phyloP scores from a whole-genome alignment of 2,888 invertebrate species.

The Leptinotarsa rubiginosa region DNA sequence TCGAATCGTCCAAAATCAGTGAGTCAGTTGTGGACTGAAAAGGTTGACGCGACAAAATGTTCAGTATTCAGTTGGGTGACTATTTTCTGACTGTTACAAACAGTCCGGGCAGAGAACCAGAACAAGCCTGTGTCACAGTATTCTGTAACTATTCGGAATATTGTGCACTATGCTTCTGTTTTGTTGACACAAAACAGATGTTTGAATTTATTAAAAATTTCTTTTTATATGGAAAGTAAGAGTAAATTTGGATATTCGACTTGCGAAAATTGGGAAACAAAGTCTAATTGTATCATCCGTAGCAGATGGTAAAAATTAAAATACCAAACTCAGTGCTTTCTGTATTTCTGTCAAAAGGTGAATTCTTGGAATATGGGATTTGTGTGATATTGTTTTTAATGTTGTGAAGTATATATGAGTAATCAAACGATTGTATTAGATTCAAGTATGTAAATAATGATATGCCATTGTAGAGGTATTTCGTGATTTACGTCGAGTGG shows the following conservation, averaged over 20 bases:
- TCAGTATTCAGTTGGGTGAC: too few relatives aligned
- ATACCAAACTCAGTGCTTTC: neutral
- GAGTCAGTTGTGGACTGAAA: too few relatives aligned
- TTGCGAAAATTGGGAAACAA: neutral
- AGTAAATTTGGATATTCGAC: neutral
- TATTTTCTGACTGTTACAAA: too few relatives aligned
- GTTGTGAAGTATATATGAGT: neutral
- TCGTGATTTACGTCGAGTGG: neutral
- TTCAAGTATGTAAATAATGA: neutral
- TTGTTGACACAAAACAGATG: neutral
- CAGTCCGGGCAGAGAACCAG: too few relatives aligned
- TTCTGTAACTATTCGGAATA: too few relatives aligned
- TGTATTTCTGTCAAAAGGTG: slow-evolving; percentile 10
- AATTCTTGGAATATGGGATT: neutral
- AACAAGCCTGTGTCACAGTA: too few relatives aligned
- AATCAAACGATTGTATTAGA: neutral
- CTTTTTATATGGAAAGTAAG: neutral
- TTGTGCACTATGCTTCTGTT: too few relatives aligned
- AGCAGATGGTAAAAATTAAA: too few relatives aligned
- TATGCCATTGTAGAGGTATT: neutral
- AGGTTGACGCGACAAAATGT: too few relatives aligned
- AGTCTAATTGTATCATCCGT: neutral
- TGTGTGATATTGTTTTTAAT: slow-evolving; percentile 1
- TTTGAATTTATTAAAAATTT: neutral
- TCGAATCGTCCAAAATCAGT: too few relatives aligned